Conservation (phyloP, 2,888 invertebrate genomes). For the Notodonta dromedarius region DNA sequence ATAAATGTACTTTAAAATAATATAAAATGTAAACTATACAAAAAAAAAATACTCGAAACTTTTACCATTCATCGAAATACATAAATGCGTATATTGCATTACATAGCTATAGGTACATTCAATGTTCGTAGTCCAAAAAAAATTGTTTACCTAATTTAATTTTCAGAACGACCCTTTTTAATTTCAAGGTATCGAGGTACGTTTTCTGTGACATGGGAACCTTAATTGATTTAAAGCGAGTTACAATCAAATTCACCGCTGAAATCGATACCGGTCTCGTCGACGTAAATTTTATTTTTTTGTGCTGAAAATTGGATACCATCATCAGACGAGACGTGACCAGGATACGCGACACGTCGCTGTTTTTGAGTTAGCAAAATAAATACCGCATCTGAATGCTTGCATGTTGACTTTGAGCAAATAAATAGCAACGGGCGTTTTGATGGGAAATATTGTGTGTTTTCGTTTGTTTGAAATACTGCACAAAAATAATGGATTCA, state of each 20-base stretch:
- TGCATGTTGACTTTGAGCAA: conserved; percentile 2
- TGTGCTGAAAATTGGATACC: conserved; percentile 64
- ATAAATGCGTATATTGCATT: no score
- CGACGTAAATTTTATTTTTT: conserved; percentile 69
- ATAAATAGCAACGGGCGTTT: background rate
- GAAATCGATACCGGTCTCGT: conserved; percentile 63
- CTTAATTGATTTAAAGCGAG: conserved; percentile 63
- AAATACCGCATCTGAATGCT: conserved; percentile 7
- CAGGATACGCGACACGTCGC: conserved; percentile 41
- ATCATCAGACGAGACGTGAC: conserved; percentile 63
- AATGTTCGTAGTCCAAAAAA: no score
- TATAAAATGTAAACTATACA: no score
- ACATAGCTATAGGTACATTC: no score
- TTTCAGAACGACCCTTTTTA: background rate
- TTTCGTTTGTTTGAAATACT: background rate
- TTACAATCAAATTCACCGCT: conserved; percentile 63
- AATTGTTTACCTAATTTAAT: no score
- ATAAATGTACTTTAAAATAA: no score
- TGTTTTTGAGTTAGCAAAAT: conserved; percentile 33
- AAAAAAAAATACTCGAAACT: no score
- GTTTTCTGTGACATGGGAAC: conserved; percentile 33
- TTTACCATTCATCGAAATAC: no score
- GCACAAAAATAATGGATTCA: background rate
- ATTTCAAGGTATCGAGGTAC: conserved; percentile 11
- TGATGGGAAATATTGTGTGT: background rate